Base-by-base conservation (phyloP, 1,140 invertebrate species). In the Pogonognathellus flavescens region DNA sequence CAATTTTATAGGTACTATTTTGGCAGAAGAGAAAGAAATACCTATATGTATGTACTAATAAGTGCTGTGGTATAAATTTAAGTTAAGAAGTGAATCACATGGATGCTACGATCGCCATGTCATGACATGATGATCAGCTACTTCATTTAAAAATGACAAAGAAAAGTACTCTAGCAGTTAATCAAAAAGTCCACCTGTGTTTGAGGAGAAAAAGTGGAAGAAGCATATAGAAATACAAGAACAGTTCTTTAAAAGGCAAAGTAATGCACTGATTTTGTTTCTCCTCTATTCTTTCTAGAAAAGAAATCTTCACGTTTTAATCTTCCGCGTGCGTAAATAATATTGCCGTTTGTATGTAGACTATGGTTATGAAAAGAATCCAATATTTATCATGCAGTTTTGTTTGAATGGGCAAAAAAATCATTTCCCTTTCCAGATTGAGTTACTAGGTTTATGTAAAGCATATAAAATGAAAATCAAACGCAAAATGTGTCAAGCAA, bases 41-140 rank as follows among this genome's bases (percentile, higher is more conserved):
- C n/a, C n/a, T n/a, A n/a, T n/a, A 41, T 41, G 31, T 6, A 41
- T 41, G 31, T 41, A 6, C 31, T 41, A 41, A n/a, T n/a, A n/a
- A n/a, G n/a, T n/a, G n/a, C n/a, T n/a, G n/a, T n/a, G n/a, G n/a
- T n/a, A n/a, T n/a, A n/a, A n/a, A n/a, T n/a, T n/a, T n/a, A 41
- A 49, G 7, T 11, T 76, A 76, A 76, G 70, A 41, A 49, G 70
- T 18, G 70, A 41, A 50, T 76, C 70, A n/a, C n/a, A 76, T 76
- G 41, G 31, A 76, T 76, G 2, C 31, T 41, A n/a, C n/a, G n/a
- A n/a, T n/a, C n/a, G 16, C 41, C 31, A 76, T 76, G 25, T 76
- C 41, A 50, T 76, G 41, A 76, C 70, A 76, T 18, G 41, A 76
- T 76, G 70, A 76, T 76, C 70, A 76, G 70, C 31, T 16, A 31